Conservation (phyloP, 1,140 invertebrate species). For the Drosophila sechellia region DNA sequence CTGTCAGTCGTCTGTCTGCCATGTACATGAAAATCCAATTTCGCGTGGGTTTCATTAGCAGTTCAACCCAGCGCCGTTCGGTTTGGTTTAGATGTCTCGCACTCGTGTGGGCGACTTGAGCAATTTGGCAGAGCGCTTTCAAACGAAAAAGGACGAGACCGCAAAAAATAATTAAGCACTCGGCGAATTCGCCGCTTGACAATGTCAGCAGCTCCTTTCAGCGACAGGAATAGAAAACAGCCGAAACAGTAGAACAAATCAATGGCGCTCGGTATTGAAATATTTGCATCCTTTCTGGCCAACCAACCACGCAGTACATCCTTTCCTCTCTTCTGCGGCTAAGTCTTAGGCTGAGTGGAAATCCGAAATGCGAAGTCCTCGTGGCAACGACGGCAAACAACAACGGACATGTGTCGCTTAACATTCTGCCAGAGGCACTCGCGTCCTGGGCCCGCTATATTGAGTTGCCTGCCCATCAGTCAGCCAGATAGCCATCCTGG, state of each 20-base stretch:
- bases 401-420: conserved; percentile 49
- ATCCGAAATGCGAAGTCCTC: conserved; percentile 37
- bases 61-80: conserved; percentile 6
- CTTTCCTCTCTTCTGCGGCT: not conserved
- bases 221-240: conserved; percentile 13
- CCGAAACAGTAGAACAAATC: conserved; percentile 22
- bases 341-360: conserved; percentile 62
- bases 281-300: conserved; percentile 38
- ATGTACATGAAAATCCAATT: conserved; percentile 81
- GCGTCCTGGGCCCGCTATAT: conserved; percentile 65
- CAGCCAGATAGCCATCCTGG: conserved; percentile 48
- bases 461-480: conserved; percentile 70
- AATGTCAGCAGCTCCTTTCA: conserved; percentile 57
- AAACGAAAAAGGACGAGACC: conserved; percentile 61
- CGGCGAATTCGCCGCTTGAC: conserved; percentile 67
- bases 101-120: conserved; percentile 57
- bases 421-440: conserved; percentile 57
- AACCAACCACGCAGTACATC: not conserved
- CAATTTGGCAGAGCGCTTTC: conserved; percentile 37
- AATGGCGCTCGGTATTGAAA: conserved; percentile 64
- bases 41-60: conserved; percentile 78
- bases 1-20: conserved; percentile 34
- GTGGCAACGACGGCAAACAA: conserved; percentile 45
- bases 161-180: conserved; percentile 82
- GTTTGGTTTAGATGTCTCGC: conserved; percentile 6